Conservation (phyloP, 2,113 vertebrate genomes). For the Nerophis lumbriciformis region DNA sequence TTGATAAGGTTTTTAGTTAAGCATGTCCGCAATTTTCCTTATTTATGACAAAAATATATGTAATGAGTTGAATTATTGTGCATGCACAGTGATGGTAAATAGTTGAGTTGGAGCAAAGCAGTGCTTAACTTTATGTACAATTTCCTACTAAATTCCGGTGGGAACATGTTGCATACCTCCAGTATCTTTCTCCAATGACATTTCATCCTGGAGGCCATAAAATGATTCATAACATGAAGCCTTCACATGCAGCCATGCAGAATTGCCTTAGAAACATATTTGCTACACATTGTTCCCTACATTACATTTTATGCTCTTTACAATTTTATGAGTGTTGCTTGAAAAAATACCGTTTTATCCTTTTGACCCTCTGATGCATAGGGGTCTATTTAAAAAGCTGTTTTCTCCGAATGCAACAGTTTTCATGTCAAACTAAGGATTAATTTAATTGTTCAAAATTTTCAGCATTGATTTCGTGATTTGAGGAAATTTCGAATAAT, state of each 20-base stretch:
- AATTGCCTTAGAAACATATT: not conserved
- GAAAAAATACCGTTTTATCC: no score
- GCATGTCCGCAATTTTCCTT: no score
- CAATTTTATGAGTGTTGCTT: not conserved
- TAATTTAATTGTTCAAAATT: no score
- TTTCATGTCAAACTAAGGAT: no score
- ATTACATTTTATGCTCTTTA: constrained; percentile 5
- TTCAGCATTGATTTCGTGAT: no score
- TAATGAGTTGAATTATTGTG: not conserved
- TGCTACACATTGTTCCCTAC: not conserved
- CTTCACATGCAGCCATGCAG: not conserved
- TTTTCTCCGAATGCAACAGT: no score
- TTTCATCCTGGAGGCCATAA: not conserved
- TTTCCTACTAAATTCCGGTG: not conserved
- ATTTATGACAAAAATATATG: not conserved
- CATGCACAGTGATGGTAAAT: not conserved
- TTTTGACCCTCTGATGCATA: no score
- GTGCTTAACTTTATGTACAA: not conserved
- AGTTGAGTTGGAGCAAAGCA: not conserved
- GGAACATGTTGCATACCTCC: not conserved
- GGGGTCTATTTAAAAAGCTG: no score
- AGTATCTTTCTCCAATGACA: not conserved
- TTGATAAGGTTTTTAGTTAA: no score
- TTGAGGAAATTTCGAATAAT: no score
- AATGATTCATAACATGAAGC: constrained; percentile 9